These are phyloP conservation scores for Gallirallus australis DNA, from an alignment of 2,797 vertebrate species.

Conservation along the genomic window DNA sequence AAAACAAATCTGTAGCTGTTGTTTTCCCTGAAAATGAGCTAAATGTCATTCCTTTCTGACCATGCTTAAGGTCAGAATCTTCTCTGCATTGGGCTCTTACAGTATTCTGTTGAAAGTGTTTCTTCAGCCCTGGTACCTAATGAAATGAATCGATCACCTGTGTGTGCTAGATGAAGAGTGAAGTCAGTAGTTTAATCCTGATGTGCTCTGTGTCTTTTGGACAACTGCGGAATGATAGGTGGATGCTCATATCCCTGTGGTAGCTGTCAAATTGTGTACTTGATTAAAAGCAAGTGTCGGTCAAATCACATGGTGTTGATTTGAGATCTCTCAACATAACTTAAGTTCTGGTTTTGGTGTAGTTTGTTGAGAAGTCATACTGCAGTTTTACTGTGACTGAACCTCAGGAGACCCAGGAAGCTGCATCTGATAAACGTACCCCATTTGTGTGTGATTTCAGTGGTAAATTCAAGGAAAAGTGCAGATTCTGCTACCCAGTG, in stretches of 20 bases:
- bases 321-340: background rate
- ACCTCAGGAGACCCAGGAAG: background rate
- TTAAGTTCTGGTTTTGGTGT: background rate
- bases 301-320: background rate
- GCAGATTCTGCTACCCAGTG: background rate
- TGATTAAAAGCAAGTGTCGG: background rate
- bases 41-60: background rate
- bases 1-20: background rate
- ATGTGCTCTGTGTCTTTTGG: fast-evolving
- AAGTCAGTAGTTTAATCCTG: background rate
- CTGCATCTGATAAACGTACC: background rate
- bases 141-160: background rate
- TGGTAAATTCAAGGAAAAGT: background rate
- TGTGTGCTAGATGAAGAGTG: background rate
- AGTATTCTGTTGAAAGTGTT: background rate
- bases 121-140: background rate
- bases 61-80: background rate
- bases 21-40: background rate
- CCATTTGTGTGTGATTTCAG: background rate
- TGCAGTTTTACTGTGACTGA: background rate
- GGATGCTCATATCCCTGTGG: background rate
- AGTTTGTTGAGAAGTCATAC: background rate
- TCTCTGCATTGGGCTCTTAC: background rate
- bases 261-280: background rate
- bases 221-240: background rate